phyloP scores from a whole-genome alignment of 2,797 vertebrate species.

The Limosa lapponica region DNA sequence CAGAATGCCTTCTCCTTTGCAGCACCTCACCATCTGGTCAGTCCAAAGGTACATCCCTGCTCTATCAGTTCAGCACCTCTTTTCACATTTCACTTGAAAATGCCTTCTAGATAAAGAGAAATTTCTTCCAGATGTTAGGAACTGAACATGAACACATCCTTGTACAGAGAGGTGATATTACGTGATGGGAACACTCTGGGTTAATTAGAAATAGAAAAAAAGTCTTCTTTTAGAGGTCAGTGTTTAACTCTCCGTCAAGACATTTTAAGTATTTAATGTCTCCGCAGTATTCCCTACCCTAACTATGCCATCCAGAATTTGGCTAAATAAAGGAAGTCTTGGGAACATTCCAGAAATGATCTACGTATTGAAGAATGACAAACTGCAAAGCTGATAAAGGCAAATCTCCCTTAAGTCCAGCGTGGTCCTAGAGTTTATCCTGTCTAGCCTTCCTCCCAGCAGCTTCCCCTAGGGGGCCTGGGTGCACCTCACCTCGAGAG shows the following conservation, averaged over 20 bases:
- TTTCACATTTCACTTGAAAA: conserved; percentile 14
- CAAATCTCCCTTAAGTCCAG: background rate
- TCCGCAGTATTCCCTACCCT: background rate
- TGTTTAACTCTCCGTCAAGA: background rate
- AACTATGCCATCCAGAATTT: background rate
- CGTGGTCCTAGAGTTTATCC: background rate
- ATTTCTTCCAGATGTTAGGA: conserved; percentile 45
- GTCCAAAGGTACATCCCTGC: background rate
- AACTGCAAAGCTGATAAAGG: background rate
- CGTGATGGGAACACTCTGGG: background rate
- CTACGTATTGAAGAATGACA: background rate
- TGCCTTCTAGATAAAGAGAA: conserved; percentile 12
- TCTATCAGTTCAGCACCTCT: conserved; percentile 27
- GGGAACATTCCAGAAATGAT: background rate
- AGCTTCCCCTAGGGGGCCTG: background rate
- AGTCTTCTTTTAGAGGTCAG: background rate
- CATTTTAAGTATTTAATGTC: background rate
- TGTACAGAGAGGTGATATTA: background rate
- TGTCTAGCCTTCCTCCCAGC: background rate
- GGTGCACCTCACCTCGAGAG: background rate
- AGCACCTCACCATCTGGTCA: background rate
- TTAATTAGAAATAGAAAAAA: background rate
- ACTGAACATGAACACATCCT: background rate
- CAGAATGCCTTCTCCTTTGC: background rate
- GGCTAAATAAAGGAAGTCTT: background rate